A percentile compares a stretch with the other conserved stretches of the same genome.
These are phyloP conservation scores for Schizopygopsis malacanthus DNA, from an alignment of 2,797 vertebrate genomes.

Conservation along the genomic window DNA sequence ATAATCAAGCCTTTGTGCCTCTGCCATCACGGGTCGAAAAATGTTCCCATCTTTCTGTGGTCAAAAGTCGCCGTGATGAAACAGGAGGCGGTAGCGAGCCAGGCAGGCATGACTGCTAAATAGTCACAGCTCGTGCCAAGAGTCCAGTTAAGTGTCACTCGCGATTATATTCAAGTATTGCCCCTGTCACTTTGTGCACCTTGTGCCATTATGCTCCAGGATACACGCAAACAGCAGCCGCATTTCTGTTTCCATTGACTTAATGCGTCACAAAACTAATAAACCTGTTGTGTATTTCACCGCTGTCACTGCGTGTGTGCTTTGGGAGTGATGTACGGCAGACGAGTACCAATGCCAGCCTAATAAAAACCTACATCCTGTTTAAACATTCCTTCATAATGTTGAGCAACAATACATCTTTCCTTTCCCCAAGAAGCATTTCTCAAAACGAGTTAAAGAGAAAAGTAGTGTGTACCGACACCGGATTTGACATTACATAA, in stretches of 20 bases:
- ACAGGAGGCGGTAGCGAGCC: constrained; percentile 38
- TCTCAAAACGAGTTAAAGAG: constrained; percentile 17
- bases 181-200: constrained; percentile 58
- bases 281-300: constrained; percentile 50
- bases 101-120: constrained; percentile 57
- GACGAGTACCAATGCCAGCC: no score
- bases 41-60: constrained; percentile 65
- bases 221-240: constrained; percentile 49
- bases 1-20: constrained; percentile 68
- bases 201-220: constrained; percentile 38
- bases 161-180: constrained; percentile 57
- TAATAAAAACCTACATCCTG: no score
- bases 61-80: constrained; percentile 62
- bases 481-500: constrained; percentile 37
- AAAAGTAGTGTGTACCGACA: not conserved
- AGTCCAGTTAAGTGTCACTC: constrained; percentile 60
- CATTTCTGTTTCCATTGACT: constrained; percentile 63
- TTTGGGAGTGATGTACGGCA: no score
- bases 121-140: constrained; percentile 54
- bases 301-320: constrained; percentile 35
- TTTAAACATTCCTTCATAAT: no score
- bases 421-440: constrained; percentile 7
- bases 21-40: constrained; percentile 58
- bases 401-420: constrained; percentile 3
- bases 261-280: constrained; percentile 60